These are phyloP conservation scores for Saturnia pavonia DNA, from an alignment of 2,888 invertebrate genomes.

Conservation along the genomic window DNA sequence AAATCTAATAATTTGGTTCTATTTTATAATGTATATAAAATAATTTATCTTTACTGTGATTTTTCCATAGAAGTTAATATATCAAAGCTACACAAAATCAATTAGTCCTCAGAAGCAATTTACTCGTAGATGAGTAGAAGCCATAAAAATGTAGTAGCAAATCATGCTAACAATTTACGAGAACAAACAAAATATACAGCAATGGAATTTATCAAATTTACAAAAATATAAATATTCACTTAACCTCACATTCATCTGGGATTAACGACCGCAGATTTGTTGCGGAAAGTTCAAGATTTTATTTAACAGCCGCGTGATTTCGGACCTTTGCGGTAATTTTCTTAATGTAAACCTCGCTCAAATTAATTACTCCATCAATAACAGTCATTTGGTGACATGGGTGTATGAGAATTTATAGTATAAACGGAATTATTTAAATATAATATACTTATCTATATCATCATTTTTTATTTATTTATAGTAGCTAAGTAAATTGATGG, in stretches of 20 bases:
- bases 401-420: no score
- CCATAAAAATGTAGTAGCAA: no score
- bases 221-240: background rate
- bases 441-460: no score
- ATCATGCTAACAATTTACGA: background rate
- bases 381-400: background rate
- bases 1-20: no score
- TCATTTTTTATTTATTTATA: no score
- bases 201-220: background rate
- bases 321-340: background rate
- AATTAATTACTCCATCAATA: background rate
- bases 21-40: no score
- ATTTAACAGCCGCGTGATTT: background rate
- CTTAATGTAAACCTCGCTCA: background rate
- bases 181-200: background rate
- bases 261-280: background rate
- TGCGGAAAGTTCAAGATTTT: slow-evolving; percentile 4
- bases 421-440: background rate
- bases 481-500: no score
- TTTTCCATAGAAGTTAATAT: no score
- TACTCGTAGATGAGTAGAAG: no score
- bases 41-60: no score
- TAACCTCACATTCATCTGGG: background rate
- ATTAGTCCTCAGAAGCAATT: no score
- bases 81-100: no score